Base-by-base conservation (phyloP, 2,797 vertebrate genomes). In the Malacoctenus gilli region DNA sequence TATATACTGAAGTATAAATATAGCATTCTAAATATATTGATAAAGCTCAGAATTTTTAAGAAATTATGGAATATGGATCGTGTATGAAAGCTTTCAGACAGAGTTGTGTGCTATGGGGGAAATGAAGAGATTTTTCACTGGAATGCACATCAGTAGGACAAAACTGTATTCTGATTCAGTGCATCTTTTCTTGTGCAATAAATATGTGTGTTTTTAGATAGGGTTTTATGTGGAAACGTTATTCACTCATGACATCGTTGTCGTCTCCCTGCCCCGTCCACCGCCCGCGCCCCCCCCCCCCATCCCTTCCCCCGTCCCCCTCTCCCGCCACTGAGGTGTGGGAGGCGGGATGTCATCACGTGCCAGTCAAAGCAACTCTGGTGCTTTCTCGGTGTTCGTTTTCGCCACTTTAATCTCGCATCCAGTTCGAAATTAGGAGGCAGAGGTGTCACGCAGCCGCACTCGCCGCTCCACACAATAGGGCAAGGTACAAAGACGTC, bases 181-280 rank as follows among this genome's bases (percentile, higher is more conserved):
- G 94, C 92, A 93, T 91, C 93, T 92, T 94, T 94, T 94, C 91
- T 94, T 93, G 95, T 97, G 96, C 96, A 99, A 98, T 98, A 99
- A 96, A 89, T 90, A 88, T 83, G 75, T 89, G 88, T 94, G 87
- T 85, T 79, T 77, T 84, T 93, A 91, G 80, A 77, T 86, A 68
- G 75, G 80, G 75, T 75, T 84, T 60, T 56, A 80, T 68, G 77
- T 87, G 80, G 76, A 79, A 64, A 67, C 62, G 61, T 87, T 76
- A 57, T 84, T 77, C 75, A 72, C 68, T 76, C 74, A 64, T 71
- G 48, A 68, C 74, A 81, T 83, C 72, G 61, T 83, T 74, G 61
- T 59, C 20, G 20, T 39, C 59, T 48, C 56, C 63, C 55, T 30
- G 9, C 37, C 43, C 37, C 30, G 7, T 13, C 20, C 53, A n/a